A percentile compares a stretch with the other conserved stretches of the same genome.
phyloP scores from a whole-genome alignment of 2,888 invertebrate genomes.

The Macaria notata region DNA sequence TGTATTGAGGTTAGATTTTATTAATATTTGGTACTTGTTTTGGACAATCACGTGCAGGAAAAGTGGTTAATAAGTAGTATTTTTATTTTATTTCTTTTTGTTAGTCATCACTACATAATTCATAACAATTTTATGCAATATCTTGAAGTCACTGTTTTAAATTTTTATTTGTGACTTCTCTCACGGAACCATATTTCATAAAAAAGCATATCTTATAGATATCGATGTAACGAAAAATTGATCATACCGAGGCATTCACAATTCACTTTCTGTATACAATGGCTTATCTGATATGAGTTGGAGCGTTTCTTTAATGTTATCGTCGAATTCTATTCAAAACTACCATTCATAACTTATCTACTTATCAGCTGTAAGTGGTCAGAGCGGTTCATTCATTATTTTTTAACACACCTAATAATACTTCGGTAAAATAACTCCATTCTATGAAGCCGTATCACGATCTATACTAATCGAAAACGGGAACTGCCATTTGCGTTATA shows the following conservation, averaged over 20 bases:
- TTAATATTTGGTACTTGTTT: slow-evolving; percentile 6
- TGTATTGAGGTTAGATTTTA: slow-evolving; percentile 26
- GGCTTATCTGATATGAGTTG: slow-evolving; percentile 3
- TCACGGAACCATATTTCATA: too few species aligned
- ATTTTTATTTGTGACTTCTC: too few species aligned
- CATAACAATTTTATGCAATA: too few species aligned
- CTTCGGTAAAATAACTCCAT: slow-evolving; percentile 31
- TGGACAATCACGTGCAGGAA: slow-evolving; percentile 18
- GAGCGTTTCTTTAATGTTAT: slow-evolving; percentile 13
- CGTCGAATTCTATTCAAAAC: slow-evolving; percentile 22
- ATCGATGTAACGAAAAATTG: too few species aligned
- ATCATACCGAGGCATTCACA: not conserved
- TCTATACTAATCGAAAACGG: slow-evolving; percentile 31
- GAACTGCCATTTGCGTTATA: slow-evolving; percentile 21
- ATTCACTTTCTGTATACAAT: not conserved
- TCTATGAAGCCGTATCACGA: slow-evolving; percentile 27
- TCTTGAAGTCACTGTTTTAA: too few species aligned
- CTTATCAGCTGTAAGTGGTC: slow-evolving; percentile 21
- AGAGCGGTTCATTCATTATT: slow-evolving; percentile 30
- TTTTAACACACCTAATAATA: slow-evolving; percentile 28
- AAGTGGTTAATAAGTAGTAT: too few species aligned
- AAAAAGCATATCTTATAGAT: too few species aligned
- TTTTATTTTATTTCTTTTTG: too few species aligned
- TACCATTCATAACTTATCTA: slow-evolving; percentile 29
- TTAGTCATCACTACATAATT: too few species aligned